A percentile compares a stretch with the other conserved stretches of the same genome.
These are phyloP conservation scores for Eurypyga helias DNA, from an alignment of 2,113 vertebrate genomes.

Conservation along the genomic window DNA sequence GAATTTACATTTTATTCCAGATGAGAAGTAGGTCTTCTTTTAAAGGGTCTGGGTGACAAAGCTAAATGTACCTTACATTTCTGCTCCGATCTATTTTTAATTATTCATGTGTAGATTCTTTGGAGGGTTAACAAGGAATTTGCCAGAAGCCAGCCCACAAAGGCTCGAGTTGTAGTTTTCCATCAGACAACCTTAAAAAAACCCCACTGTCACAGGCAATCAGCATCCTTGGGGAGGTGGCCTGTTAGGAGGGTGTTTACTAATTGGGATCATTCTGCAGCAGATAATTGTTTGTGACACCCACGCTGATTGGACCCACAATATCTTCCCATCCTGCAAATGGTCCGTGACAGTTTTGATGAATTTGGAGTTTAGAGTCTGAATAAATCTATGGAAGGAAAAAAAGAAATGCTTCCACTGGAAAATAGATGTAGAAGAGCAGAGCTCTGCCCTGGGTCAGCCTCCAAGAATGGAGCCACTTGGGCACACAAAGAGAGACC, in stretches of 20 bases:
- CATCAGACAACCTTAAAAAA: constrained; percentile 61
- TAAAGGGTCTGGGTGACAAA: constrained; percentile 9
- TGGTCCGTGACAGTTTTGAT: constrained; percentile 56
- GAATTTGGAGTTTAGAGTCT: constrained; percentile 53
- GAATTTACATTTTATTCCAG: constrained; percentile 10
- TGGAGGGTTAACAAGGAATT: constrained; percentile 49
- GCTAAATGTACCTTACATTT: constrained; percentile 20
- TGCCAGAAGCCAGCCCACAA: constrained; percentile 42
- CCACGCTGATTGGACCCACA: constrained; percentile 43
- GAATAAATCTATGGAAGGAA: constrained; percentile 8
- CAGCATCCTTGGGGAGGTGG: constrained; percentile 63
- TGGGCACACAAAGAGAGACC: background rate
- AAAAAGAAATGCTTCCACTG: background rate
- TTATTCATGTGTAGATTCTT: constrained; percentile 43
- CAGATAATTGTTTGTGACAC: constrained; percentile 67
- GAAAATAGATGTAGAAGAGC: background rate
- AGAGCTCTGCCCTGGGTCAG: constrained; percentile 48
- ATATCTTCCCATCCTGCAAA: constrained; percentile 61
- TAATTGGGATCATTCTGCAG: constrained; percentile 65
- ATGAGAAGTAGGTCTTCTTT: constrained; percentile 27
- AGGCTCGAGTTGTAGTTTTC: constrained; percentile 13
- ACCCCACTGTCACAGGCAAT: constrained; percentile 68
- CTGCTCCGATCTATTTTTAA: constrained; percentile 45
- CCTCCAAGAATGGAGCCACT: constrained; percentile 4
- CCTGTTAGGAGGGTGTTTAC: constrained; percentile 61